Evolutionary conservation across 2,113 vertebrate genomes (phyloP).

Genomic region (Baryphthengus martii): DNA sequence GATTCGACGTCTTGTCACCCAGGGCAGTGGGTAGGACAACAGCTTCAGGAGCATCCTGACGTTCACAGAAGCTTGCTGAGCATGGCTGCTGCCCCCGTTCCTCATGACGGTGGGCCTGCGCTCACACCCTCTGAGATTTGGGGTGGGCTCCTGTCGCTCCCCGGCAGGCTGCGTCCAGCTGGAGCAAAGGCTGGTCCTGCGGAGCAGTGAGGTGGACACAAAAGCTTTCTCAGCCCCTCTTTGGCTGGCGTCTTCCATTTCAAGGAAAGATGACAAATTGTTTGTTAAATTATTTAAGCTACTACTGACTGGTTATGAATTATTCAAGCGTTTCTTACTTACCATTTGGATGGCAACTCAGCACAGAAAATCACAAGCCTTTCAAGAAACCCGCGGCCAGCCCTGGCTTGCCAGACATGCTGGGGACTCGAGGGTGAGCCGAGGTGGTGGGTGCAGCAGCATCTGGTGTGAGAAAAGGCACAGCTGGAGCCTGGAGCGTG

Average conservation of each 20-base stretch:
- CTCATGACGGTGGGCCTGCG: accelerated
- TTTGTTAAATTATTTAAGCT: constrained; percentile 60
- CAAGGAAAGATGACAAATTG: constrained; percentile 40
- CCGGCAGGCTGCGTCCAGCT: background rate
- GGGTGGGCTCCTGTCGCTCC: background rate
- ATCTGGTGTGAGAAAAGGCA: constrained; percentile 37
- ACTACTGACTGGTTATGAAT: constrained; percentile 42
- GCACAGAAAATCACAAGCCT: constrained; percentile 31
- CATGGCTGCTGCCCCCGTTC: background rate
- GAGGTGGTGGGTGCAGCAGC: background rate
- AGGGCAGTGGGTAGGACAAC: background rate
- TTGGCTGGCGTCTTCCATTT: background rate
- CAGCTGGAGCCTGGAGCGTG: background rate
- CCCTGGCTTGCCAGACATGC: background rate
- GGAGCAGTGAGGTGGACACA: background rate
- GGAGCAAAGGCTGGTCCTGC: background rate
- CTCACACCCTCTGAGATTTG: background rate
- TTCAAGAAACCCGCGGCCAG: background rate
- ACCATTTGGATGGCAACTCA: constrained; percentile 35
- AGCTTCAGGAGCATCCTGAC: background rate
- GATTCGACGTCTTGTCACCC: background rate
- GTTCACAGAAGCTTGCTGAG: background rate
- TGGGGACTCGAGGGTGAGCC: background rate
- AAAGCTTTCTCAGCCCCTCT: background rate
- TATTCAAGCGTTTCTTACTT: constrained; percentile 61